A percentile compares a stretch with the other conserved stretches of the same genome.
Evolutionary conservation across 2,113 vertebrate genomes (phyloP).

Genomic region (Catharus fuscescens): DNA sequence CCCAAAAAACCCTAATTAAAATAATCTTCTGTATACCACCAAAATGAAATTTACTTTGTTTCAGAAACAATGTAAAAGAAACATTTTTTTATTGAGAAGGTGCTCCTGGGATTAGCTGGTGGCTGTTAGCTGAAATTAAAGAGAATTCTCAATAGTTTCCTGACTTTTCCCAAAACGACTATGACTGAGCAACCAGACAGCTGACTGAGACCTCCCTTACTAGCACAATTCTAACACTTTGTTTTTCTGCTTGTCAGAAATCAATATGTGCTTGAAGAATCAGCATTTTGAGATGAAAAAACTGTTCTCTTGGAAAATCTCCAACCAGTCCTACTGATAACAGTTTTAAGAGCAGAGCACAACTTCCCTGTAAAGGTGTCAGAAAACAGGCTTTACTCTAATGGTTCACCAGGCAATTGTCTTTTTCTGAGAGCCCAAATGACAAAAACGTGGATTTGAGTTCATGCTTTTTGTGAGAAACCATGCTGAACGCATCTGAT

Average conservation of each 20-base stretch:
- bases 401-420: conserved; percentile 9
- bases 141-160: background rate
- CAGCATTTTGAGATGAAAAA: background rate
- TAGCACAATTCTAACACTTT: background rate
- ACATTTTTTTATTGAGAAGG: background rate
- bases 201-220: background rate
- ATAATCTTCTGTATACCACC: background rate
- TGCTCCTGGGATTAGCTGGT: background rate
- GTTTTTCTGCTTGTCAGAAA: background rate
- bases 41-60: background rate
- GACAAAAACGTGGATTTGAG: background rate
- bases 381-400: background rate
- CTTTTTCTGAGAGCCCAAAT: background rate
- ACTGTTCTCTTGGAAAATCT: background rate
- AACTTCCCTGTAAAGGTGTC: background rate
- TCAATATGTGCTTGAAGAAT: background rate
- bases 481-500: background rate
- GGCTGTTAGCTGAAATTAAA: background rate
- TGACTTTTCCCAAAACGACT: background rate
- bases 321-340: background rate
- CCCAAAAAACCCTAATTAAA: background rate
- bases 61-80: background rate
- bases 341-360: background rate
- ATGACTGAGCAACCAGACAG: background rate
- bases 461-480: background rate